Evolutionary conservation across 2,888 invertebrate species (phyloP).

Genomic region (Cheilosia variabilis): DNA sequence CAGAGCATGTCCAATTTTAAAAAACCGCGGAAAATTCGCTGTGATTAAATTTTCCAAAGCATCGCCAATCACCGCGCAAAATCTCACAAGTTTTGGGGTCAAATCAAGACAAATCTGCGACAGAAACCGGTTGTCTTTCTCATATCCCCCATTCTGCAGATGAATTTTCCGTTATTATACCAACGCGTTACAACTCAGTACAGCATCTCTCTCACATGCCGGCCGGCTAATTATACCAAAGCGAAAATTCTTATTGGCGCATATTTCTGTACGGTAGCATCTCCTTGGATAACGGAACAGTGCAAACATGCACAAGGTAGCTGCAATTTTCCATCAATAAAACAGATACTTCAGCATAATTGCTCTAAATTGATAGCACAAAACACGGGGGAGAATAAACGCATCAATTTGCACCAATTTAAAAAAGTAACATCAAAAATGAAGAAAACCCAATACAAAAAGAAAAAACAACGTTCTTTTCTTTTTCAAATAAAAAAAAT

Average conservation of each 20-base stretch:
- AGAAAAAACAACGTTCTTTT: not conserved
- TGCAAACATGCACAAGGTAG: conserved; percentile 1
- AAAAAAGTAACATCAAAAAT: conserved; percentile 10
- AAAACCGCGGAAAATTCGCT: not conserved
- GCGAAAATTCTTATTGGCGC: not conserved
- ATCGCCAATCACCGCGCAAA: conserved; percentile 14
- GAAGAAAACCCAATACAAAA: not conserved
- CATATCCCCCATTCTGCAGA: not conserved
- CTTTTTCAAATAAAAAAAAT: conserved; percentile 16
- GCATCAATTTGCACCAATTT: conserved; percentile 63
- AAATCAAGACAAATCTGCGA: not conserved
- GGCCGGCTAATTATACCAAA: conserved; percentile 50
- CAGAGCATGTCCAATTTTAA: not conserved
- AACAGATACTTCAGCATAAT: conserved; percentile 54
- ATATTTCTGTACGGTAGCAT: not conserved
- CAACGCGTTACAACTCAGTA: not conserved
- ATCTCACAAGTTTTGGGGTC: conserved; percentile 7
- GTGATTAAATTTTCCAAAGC: conserved; percentile 5
- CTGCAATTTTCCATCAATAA: conserved; percentile 40
- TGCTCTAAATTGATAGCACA: conserved; percentile 50
- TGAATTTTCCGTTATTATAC: conserved; percentile 4
- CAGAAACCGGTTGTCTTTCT: conserved; percentile 41
- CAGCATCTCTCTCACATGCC: conserved; percentile 15
- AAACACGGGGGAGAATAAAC: conserved; percentile 23
- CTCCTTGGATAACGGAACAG: not conserved